A percentile compares a stretch with the other conserved stretches of the same genome.
Conservation (phyloP, 2,797 vertebrate species). For the Rhadinocentrus ornatus region DNA sequence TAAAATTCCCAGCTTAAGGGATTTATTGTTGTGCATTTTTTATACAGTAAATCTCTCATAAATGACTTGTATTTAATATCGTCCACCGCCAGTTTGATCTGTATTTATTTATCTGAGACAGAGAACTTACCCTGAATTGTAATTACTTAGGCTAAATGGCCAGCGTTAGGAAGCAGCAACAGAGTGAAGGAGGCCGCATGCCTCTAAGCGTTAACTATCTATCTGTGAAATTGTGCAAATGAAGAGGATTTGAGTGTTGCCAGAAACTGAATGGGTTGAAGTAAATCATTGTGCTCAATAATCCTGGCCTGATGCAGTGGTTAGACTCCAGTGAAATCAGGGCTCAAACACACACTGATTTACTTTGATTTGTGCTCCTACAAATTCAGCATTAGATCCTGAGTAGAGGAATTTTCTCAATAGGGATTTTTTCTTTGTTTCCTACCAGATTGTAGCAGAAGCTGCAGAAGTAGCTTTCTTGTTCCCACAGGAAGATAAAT, state of each 20-base stretch:
- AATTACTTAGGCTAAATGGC: slow-evolving; percentile 53
- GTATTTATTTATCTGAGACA: slow-evolving; percentile 21
- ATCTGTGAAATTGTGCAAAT: slow-evolving; percentile 65
- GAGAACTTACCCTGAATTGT: slow-evolving; percentile 49
- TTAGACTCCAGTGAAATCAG: slow-evolving; percentile 30
- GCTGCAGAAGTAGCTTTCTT: slow-evolving; percentile 48
- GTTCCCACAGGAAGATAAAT: slow-evolving; percentile 63
- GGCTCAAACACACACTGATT: slow-evolving; percentile 30
- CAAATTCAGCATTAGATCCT: slow-evolving; percentile 19
- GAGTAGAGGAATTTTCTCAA: slow-evolving; percentile 1
- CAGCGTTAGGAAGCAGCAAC: slow-evolving; percentile 44
- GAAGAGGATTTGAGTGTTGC: slow-evolving; percentile 58
- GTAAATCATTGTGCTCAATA: slow-evolving; percentile 64
- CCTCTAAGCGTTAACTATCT: slow-evolving; percentile 57
- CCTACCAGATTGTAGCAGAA: slow-evolving; percentile 39
- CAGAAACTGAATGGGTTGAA: slow-evolving; percentile 54
- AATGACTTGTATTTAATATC: slow-evolving; percentile 19
- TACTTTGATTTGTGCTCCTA: slow-evolving; percentile 20
- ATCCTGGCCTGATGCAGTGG: slow-evolving; percentile 55
- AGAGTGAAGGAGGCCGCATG: slow-evolving; percentile 34
- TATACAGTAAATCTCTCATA: slow-evolving; percentile 29
- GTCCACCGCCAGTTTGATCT: slow-evolving; percentile 17
- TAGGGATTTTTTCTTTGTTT: slow-evolving; percentile 25
- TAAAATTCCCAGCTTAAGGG: slow-evolving; percentile 16
- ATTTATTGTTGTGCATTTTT: slow-evolving; percentile 14